These are phyloP conservation scores for Parapristionchus giblindavisi DNA, from an alignment of 2,888 invertebrate species.

Conservation along the genomic window DNA sequence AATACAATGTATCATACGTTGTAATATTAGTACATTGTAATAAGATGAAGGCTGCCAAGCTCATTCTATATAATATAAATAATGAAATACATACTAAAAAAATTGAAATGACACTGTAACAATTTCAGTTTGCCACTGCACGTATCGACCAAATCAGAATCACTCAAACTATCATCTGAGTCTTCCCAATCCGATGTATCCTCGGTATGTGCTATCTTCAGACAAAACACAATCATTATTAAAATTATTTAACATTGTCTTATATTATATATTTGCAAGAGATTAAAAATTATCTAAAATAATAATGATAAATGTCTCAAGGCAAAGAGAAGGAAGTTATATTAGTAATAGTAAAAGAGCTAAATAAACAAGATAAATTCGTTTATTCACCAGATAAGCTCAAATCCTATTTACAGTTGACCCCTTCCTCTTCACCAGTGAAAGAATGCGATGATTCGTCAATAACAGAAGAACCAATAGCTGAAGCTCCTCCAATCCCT, in stretches of 20 bases:
- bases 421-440: constrained; percentile 1
- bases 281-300: no score
- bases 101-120: neutral
- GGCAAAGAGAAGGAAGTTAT: no score
- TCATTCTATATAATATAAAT: neutral
- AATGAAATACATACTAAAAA: neutral
- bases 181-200: neutral
- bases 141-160: constrained; percentile 4
- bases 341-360: no score
- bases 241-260: no score
- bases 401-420: constrained; percentile 26
- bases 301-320: no score
- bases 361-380: no score
- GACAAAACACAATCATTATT: no score
- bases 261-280: no score
- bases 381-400: no score
- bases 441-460: neutral
- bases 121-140: constrained; percentile 21
- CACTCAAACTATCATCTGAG: constrained; percentile 6
- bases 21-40: no score
- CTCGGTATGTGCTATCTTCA: neutral
- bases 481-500: constrained; percentile 7
- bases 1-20: neutral
- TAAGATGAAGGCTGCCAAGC: no score
- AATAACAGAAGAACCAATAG: neutral